Base-by-base conservation (phyloP, 2,888 invertebrate genomes). In the Ennomos quercinarius region DNA sequence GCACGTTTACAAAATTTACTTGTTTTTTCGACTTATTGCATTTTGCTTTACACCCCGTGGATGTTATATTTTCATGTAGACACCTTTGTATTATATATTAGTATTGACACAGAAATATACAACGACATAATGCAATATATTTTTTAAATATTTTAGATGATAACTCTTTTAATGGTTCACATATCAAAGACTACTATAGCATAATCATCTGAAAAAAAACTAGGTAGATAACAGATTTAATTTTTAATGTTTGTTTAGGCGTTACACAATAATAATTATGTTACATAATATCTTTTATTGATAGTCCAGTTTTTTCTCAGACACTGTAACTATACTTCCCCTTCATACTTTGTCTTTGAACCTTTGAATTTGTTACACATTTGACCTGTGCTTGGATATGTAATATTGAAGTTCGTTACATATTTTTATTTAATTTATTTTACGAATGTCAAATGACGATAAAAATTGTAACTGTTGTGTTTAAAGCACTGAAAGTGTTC, bases 51-150 rank as follows among this genome's bases (percentile, higher is more conserved):
- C 38, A 36, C 39, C 11, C 38, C 17, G 12, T 49, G 48, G 48
- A 53, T 43, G 38, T 43, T 38, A 34, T 51, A 43, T 52, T 27
- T 53, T 13, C 11, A 46, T 38, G n/a, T 47, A 27, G 5, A 61
- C 12, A 49, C 55, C 47, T 47, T 54, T 67, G 58, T 67, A 67
- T 61, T 64, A 55, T 61, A 55, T 60, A 63, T 65, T 83, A 85
- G 76, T 81, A 81, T 83, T 84, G 77, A 72, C 78, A 77, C 78
- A 81, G 73, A 78, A 79, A 78, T 81, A 81, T 86, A 89, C 89
- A 89, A 89, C 86, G 86, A 89, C 72, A 76, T 82, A 82, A 84
- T 83, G 87, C 84, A 90, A 89, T 90, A 85, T 89, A 17, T 86
- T 87, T 76, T 77, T 83, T 83, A 78, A 78, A 80, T 76, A 70